Conservation (phyloP, 2,797 vertebrate species). For the Mus minutoides region DNA sequence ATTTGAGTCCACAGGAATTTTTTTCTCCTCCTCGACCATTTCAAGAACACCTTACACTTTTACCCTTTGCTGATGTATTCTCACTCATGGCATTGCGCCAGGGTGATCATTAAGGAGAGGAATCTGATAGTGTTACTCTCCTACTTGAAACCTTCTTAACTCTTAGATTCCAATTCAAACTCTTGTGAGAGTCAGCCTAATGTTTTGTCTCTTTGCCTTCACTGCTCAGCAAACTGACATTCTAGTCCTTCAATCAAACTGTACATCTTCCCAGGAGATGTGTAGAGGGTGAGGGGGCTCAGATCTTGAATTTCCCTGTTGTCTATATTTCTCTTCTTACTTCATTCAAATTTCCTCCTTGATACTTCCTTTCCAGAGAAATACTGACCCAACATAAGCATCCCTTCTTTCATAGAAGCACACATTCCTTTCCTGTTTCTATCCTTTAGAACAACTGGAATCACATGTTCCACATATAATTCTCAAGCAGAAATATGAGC, state of each 20-base stretch:
- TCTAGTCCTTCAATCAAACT: neutral
- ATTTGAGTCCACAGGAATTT: neutral
- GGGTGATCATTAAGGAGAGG: neutral
- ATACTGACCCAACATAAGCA: neutral
- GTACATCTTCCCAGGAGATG: neutral
- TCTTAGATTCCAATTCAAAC: neutral
- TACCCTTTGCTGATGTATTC: neutral
- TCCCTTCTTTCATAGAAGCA: neutral
- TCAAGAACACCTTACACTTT: neutral
- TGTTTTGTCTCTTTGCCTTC: neutral
- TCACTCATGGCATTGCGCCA: neutral
- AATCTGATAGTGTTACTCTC: neutral
- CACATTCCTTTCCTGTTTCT: neutral
- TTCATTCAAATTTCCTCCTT: neutral
- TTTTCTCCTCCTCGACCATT: neutral
- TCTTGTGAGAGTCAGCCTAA: neutral
- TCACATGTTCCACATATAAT: neutral
- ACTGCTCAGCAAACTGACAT: neutral
- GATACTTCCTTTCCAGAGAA: constrained; percentile 1
- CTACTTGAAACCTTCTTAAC: neutral
- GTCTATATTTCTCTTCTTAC: neutral
- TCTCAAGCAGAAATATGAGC: neutral
- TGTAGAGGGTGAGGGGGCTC: too few relatives aligned
- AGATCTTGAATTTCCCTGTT: neutral
- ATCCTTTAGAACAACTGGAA: neutral